Conservation (phyloP, 2,888 invertebrate genomes). For the Toxonevra muliebris region DNA sequence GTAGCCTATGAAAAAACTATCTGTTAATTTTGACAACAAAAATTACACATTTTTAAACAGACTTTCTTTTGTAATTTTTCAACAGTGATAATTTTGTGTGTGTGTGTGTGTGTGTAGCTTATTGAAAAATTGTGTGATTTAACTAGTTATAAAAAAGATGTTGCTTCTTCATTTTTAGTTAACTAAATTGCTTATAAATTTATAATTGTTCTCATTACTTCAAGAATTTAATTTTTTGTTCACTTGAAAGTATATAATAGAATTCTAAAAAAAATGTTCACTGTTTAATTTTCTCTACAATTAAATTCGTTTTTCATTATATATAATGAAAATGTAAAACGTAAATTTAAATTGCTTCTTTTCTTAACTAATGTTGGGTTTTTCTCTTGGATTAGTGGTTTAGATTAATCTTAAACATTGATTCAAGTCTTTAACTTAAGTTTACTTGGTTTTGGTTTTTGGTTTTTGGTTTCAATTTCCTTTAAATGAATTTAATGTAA, state of each 20-base stretch:
- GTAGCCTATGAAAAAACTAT: conserved; percentile 10
- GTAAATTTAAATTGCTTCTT: conserved; percentile 14
- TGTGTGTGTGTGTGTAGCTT: background rate
- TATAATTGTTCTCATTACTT: conserved; percentile 46
- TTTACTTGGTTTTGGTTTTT: conserved; percentile 11
- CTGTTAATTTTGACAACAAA: too few species aligned
- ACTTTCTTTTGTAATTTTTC: too few species aligned
- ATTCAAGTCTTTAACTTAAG: conserved; percentile 34
- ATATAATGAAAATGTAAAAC: conserved; percentile 13
- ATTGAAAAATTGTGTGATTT: background rate
- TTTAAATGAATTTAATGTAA: too few species aligned
- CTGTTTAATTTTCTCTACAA: conserved; percentile 33
- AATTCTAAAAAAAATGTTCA: conserved; percentile 31
- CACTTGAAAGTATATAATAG: conserved; percentile 6
- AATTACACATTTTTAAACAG: too few species aligned
- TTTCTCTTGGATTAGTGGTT: conserved; percentile 16
- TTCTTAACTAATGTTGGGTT: conserved; percentile 36
- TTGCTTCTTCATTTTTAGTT: conserved; percentile 16
- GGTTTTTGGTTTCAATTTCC: background rate
- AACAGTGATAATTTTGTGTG: background rate
- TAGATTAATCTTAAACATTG: conserved; percentile 10
- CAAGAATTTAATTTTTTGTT: background rate
- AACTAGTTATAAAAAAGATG: conserved; percentile 9
- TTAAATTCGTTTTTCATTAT: conserved; percentile 52
- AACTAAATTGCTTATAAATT: conserved; percentile 58